These are phyloP conservation scores for Calcarius lapponicus DNA, from an alignment of 2,797 vertebrate species.

Conservation along the genomic window DNA sequence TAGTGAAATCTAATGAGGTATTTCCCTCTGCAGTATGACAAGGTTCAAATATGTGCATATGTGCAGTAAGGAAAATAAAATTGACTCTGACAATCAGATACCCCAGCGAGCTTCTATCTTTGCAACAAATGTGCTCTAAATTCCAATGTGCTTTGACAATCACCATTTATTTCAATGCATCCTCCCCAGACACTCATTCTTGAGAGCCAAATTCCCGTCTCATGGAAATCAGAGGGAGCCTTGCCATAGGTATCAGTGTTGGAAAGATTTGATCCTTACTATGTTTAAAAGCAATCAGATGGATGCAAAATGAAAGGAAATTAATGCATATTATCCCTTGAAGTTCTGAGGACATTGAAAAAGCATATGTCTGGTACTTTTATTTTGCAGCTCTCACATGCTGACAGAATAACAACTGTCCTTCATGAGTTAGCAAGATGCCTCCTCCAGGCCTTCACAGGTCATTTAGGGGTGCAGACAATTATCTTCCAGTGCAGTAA, in stretches of 20 bases:
- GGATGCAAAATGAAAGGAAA: conserved; percentile 22
- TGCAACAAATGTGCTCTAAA: conserved; percentile 60
- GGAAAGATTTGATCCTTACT: conserved; percentile 24
- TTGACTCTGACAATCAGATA: conserved; percentile 53
- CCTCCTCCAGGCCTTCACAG: background rate
- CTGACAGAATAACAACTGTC: background rate
- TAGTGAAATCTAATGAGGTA: conserved; percentile 47
- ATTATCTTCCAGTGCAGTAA: background rate
- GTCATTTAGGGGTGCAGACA: background rate
- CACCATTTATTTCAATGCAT: conserved; percentile 48
- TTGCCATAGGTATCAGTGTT: conserved; percentile 7
- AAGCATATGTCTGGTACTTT: background rate
- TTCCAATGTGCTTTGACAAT: conserved; percentile 64
- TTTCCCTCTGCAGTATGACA: conserved; percentile 37
- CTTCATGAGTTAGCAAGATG: background rate
- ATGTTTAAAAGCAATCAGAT: conserved; percentile 3
- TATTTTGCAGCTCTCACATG: conserved; percentile 7
- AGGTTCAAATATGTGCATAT: conserved; percentile 46
- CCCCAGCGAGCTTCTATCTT: conserved; percentile 31
- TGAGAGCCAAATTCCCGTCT: background rate
- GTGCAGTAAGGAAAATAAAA: conserved; percentile 50
- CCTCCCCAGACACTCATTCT: conserved; percentile 41
- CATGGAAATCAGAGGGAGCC: conserved; percentile 24
- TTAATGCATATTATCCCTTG: background rate
- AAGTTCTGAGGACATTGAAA: background rate